Base-by-base conservation (phyloP, 1,140 invertebrate species). In the Listronotus bonariensis region DNA sequence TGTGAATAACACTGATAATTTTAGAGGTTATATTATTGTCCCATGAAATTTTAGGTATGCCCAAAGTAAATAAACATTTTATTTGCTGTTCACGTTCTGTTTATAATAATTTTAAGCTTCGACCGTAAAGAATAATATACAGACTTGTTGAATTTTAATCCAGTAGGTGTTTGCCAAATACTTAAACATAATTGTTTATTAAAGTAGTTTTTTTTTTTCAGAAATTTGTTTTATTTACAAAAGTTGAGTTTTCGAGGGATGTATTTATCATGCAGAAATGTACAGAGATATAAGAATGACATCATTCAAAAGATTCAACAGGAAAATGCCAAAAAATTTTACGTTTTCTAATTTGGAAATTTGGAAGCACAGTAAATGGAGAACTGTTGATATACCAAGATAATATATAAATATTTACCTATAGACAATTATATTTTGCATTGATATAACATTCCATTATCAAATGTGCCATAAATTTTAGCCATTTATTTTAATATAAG, bases 311-410 rank as follows among this genome's bases (percentile, higher is more conserved):
- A 62, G 17, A 48, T 45, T 52, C 26, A 20, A 26, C 32, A 58
- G 46, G 58, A 70, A 70, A 67, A 71, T 74, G 72, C 68, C 64
- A 67, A 69, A 49, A 59, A 36, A 52, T 52, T 53, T 12, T 12
- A 18, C 20, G 2, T 26, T 26, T 14, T 68, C 46, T 69, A 70
- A 74, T 46, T 72, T 76, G 17, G 72, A 74, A 69, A 73, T 72
- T 68, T 76, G 76, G 73, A 76, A 76, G 54, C 76, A 77, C 46
- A 75, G 72, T 68, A 77, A 77, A 77, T 77, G 76, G 76, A 74
- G 74, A 72, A 73, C 68, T 66, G 40, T 72, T 68, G 66, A 75
- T 59, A 69, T 63, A 68, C 31, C 64, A 38, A 76, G 73, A 74
- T 76, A 75, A 72, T 69, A 70, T 63, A 38, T 58, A 52, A 43